phyloP scores from a whole-genome alignment of 2,888 invertebrate species.

The Coleophora deauratella region DNA sequence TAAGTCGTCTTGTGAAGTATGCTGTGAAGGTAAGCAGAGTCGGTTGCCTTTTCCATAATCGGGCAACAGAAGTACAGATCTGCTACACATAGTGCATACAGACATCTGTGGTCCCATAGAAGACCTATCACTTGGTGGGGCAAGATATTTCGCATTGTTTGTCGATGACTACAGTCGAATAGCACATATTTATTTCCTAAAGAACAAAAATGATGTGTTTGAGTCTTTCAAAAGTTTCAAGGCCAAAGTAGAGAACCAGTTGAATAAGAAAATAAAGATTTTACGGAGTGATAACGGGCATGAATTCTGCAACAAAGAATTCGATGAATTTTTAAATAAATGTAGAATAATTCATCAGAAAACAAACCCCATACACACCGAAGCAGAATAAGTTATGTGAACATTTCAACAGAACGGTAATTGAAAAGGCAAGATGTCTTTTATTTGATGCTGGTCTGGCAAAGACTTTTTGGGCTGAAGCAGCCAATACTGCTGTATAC shows the following conservation, averaged over 20 bases:
- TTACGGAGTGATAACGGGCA: constrained; percentile 10
- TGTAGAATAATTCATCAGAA: constrained; percentile 15
- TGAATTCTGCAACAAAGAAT: constrained; percentile 13
- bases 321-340: constrained; percentile 11
- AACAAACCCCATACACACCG: constrained; percentile 15
- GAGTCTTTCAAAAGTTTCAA: constrained; percentile 6
- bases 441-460: constrained; percentile 13
- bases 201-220: constrained; percentile 2
- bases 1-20: constrained; percentile 13
- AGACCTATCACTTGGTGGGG: constrained; percentile 10
- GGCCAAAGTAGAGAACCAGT: constrained; percentile 10
- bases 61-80: constrained; percentile 12
- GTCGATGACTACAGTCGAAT: constrained; percentile 19
- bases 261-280: constrained; percentile 7
- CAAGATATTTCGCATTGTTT: constrained; percentile 17
- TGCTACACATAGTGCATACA: constrained; percentile 9
- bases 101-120: constrained; percentile 14
- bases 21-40: constrained; percentile 19
- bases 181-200: constrained; percentile 7
- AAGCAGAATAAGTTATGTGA: constrained; percentile 15
- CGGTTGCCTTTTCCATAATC: constrained; percentile 12
- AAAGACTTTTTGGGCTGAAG: too few relatives aligned
- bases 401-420: constrained; percentile 9
- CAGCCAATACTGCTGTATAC: constrained; percentile 16
- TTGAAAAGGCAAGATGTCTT: constrained; percentile 12